Evolutionary conservation across 2,888 invertebrate species (phyloP), one percentile per base, ranked within the genome.

Genomic region (Myopa testacea): DNA sequence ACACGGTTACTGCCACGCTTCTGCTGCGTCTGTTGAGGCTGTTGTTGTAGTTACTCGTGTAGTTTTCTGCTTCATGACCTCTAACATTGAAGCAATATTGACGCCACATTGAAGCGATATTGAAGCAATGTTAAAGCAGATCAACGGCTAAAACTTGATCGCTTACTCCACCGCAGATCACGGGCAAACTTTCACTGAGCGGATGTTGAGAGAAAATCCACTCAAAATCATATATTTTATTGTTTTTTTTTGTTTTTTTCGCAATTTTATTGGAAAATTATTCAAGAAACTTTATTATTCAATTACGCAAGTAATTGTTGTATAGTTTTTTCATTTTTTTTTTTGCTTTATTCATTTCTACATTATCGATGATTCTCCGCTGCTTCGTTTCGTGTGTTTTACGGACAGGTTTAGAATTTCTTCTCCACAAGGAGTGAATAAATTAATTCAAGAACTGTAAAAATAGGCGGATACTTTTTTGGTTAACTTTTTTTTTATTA

Each of bases 31-130:
- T 55, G 55, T 12, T 55, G 55, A 5, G 12, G 65, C 55, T 4
- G 16, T 5, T 55, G 55, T 12, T 55, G 55, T n/a, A 34, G 65
- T 16, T 67, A 37, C 6, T 67, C 38, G 16, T 40, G 67, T 40
- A 38, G 37, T 67, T 67, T 67, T 38, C 67, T 67, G 40, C 67
- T 40, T 67, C 8, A 40, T 67, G 67, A 67, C 67, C 67, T 67
- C 40, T 67, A 67, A 67, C 40, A 40, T 67, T 55, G 55, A 55
- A 0, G 14, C n/a, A 45, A 8, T 45, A 45, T 45, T 45, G 45
- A 45, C 3, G 10, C 26, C 45, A 45, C 10, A 45, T 45, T 10
- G 45, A 45, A 45, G 6, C 45, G 10, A 10, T 45, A 45, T 45
- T 10, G 45, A 45, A 45, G 6, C 45, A 45, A 10, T 45, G 45